phyloP scores from a whole-genome alignment of 2,113 vertebrate genomes.

The Dromiciops gliroides region DNA sequence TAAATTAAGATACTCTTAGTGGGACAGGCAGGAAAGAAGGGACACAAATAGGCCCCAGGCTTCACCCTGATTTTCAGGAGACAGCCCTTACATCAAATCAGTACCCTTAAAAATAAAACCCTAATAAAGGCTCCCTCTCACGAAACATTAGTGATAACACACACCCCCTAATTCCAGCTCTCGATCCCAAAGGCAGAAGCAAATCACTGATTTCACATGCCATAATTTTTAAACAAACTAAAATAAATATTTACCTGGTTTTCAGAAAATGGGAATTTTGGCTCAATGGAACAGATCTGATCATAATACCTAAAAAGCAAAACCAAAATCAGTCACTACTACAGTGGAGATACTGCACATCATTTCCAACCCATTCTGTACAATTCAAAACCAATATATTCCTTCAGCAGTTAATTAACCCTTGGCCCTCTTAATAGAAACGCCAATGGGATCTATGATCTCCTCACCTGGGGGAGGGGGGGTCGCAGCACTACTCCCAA shows the following conservation, averaged over 20 bases:
- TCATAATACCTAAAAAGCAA: constrained; percentile 92
- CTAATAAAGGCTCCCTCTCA: not conserved
- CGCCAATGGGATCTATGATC: too few relatives aligned
- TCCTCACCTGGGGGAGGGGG: not conserved
- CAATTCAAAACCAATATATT: not conserved
- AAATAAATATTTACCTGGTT: constrained; percentile 90
- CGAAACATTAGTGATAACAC: not conserved
- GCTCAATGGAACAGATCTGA: constrained; percentile 96
- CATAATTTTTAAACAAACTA: constrained; percentile 49
- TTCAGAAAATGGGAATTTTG: constrained; percentile 98
- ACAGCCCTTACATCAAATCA: not conserved
- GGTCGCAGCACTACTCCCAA: not conserved
- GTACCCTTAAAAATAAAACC: not conserved
- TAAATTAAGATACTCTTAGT: not conserved
- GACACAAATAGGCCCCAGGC: not conserved
- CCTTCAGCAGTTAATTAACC: not conserved
- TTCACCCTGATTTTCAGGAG: constrained; percentile 10
- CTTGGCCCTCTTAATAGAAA: not conserved
- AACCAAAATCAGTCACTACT: constrained; percentile 51
- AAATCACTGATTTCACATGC: constrained; percentile 14
- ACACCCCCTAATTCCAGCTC: constrained; percentile 37
- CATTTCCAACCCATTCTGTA: not conserved
- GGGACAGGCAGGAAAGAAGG: not conserved
- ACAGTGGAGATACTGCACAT: constrained; percentile 25
- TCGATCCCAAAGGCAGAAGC: not conserved